A percentile compares a stretch with the other conserved stretches of the same genome.
phyloP scores from a whole-genome alignment of 2,797 vertebrate genomes.

The Malurus leucopterus region DNA sequence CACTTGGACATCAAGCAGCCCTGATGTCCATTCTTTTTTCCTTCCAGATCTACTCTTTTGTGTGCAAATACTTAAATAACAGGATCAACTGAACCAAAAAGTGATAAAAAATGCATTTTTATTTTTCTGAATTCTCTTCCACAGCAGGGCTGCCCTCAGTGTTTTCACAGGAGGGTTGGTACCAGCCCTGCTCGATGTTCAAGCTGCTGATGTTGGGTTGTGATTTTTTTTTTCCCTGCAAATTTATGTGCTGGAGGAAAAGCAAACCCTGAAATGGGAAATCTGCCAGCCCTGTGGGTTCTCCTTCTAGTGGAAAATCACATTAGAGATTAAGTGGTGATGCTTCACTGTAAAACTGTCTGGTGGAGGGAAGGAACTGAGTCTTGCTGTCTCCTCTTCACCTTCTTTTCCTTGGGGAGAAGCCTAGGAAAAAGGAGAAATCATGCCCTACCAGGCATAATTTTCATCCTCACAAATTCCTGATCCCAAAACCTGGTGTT shows the following conservation, averaged over 20 bases:
- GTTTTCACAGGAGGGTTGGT: rapidly evolving
- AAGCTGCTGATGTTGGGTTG: background rate
- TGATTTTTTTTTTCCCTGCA: background rate
- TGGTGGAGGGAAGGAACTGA: background rate
- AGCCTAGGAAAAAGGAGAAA: background rate
- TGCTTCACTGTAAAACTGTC: background rate
- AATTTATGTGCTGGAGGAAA: background rate
- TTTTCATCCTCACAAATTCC: background rate
- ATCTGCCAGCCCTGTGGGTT: background rate
- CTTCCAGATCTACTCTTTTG: background rate
- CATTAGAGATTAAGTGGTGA: slow-evolving; percentile 16
- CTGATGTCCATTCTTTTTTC: background rate
- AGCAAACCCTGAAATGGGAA: slow-evolving; percentile 9
- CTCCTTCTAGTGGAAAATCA: slow-evolving; percentile 1
- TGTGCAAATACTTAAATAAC: background rate
- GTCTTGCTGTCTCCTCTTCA: background rate
- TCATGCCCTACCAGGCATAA: background rate
- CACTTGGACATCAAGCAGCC: background rate
- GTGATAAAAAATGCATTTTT: rapidly evolving
- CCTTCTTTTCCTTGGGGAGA: background rate
- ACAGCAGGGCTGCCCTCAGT: rapidly evolving
- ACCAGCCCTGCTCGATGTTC: background rate
- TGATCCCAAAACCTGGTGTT: background rate
- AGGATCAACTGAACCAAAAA: rapidly evolving
- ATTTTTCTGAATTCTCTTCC: background rate